Evolutionary conservation across 2,888 invertebrate species (phyloP).

Genomic region (Protonemura montana): DNA sequence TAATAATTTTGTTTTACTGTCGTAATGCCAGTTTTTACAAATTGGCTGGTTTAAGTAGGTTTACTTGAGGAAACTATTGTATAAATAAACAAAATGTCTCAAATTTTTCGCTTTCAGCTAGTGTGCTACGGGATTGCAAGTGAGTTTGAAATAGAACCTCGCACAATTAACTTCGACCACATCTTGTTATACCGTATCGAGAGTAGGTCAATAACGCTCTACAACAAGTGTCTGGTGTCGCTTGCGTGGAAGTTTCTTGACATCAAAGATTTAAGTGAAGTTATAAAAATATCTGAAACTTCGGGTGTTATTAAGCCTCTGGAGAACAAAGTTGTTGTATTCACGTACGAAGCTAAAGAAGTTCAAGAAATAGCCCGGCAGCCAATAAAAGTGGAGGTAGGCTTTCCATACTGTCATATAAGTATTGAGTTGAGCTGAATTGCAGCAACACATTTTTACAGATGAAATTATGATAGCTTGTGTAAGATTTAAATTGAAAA

Average conservation of each 20-base stretch:
- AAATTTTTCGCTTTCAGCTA: slow-evolving; percentile 55
- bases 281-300: slow-evolving; percentile 61
- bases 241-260: slow-evolving; percentile 66
- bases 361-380: slow-evolving; percentile 60
- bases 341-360: slow-evolving; percentile 63
- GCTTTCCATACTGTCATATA: background rate
- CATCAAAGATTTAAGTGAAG: slow-evolving; percentile 54
- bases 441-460: no score
- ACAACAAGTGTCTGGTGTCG: slow-evolving; percentile 65
- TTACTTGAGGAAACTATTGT: background rate
- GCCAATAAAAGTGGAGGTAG: slow-evolving; percentile 61
- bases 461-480: no score
- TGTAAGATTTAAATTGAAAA: no score
- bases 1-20: no score
- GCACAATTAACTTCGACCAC: slow-evolving; percentile 63
- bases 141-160: slow-evolving; percentile 59
- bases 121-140: slow-evolving; percentile 64
- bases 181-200: slow-evolving; percentile 63
- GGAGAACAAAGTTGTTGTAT: slow-evolving; percentile 61
- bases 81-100: background rate
- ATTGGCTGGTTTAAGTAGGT: no score
- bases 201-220: slow-evolving; percentile 62
- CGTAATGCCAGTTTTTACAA: no score
- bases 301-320: slow-evolving; percentile 60
- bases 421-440: no score